Evolutionary conservation across 2,888 invertebrate species (phyloP).

Genomic region (Caradrina kadenii): DNA sequence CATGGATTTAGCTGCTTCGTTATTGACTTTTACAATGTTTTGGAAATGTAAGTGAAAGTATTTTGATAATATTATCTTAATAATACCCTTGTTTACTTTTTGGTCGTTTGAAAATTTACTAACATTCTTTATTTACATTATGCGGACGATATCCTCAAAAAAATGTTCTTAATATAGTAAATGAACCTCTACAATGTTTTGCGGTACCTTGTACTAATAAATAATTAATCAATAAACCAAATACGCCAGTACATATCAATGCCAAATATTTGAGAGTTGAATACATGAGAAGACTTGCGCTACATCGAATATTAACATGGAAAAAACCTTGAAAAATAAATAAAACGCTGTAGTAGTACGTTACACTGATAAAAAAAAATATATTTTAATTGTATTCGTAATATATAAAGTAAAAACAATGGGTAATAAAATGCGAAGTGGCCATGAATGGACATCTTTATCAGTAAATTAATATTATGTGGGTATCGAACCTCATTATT

Average conservation of each 20-base stretch:
- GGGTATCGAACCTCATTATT: conserved; percentile 68
- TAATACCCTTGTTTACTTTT: not conserved
- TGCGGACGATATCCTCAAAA: not conserved
- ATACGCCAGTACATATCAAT: not conserved
- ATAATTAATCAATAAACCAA: conserved; percentile 7
- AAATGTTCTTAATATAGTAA: not conserved
- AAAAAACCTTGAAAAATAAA: conserved; percentile 37
- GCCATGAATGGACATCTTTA: conserved; percentile 53
- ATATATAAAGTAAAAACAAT: conserved; percentile 59
- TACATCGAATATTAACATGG: not conserved
- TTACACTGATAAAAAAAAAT: not conserved
- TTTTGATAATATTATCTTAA: conserved; percentile 20
- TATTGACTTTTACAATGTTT: conserved; percentile 79
- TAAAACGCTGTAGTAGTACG: conserved; percentile 4
- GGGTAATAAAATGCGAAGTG: conserved; percentile 60
- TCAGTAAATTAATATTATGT: conserved; percentile 66
- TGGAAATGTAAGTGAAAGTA: conserved; percentile 82
- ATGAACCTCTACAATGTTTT: not conserved
- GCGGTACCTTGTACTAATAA: not conserved
- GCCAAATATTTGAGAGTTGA: conserved; percentile 14
- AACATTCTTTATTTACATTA: not conserved
- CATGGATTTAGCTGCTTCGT: conserved; percentile 79
- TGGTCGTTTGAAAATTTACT: conserved; percentile 3
- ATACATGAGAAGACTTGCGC: not conserved
- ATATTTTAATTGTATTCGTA: conserved; percentile 20